These are phyloP conservation scores for Varanus komodoensis DNA, from an alignment of 2,113 vertebrate species.

Conservation along the genomic window DNA sequence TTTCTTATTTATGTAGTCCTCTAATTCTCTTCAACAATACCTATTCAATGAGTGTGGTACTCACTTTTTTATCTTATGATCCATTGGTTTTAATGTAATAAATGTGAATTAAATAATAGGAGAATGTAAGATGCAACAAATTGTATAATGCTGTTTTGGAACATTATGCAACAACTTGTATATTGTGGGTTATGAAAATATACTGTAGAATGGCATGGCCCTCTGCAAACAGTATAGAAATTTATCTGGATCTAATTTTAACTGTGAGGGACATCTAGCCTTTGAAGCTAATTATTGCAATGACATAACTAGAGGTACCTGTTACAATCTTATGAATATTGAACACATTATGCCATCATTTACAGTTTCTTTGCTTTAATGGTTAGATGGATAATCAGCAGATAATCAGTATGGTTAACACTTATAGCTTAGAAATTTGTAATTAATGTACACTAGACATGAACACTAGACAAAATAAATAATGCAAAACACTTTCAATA, in stretches of 20 bases:
- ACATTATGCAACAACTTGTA: not conserved
- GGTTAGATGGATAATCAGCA: constrained; percentile 9
- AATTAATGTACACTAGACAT: constrained; percentile 1
- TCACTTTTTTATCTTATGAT: not conserved
- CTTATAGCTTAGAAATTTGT: constrained; percentile 4
- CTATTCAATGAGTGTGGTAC: not conserved
- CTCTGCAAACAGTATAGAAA: not conserved
- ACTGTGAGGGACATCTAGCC: not conserved
- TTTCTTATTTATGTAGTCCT: not conserved
- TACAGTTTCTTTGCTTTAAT: not conserved
- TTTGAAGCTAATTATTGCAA: not conserved
- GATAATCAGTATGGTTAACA: not conserved
- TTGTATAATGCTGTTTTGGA: not conserved
- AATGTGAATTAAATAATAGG: not conserved
- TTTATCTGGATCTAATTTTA: not conserved
- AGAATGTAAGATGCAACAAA: not conserved
- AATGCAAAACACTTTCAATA: not conserved
- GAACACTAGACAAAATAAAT: constrained; percentile 1
- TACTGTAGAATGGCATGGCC: not conserved
- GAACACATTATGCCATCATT: not conserved
- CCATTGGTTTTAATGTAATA: too few relatives aligned
- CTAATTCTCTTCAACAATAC: not conserved
- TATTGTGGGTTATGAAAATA: not conserved
- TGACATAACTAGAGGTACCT: not conserved
- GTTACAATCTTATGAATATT: not conserved